Percentiles rank a stretch among this genome's conserved stretches.
Conservation (phyloP, 2,797 vertebrate genomes). For the Danionella dracula region DNA sequence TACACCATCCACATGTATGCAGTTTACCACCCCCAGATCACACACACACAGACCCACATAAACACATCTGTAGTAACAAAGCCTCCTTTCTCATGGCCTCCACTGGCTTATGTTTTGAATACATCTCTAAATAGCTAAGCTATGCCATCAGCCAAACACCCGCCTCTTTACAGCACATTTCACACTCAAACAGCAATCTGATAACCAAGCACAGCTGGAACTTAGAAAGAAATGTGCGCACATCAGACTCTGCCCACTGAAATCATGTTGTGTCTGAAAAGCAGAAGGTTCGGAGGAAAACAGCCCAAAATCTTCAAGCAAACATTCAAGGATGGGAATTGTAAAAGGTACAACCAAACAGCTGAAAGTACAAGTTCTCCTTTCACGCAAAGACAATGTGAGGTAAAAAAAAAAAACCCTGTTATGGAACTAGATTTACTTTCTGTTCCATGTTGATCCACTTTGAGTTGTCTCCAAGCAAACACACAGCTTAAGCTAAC, state of each 20-base stretch:
- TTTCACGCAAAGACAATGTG: background rate
- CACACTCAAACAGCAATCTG: conserved; percentile 18
- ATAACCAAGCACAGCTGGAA: conserved; percentile 18
- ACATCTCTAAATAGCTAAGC: conserved; percentile 7
- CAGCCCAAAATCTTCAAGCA: background rate
- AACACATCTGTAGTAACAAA: conserved; percentile 26
- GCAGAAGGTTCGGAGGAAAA: background rate
- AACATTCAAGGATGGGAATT: background rate
- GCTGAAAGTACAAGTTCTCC: background rate
- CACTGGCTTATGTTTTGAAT: background rate
- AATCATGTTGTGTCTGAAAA: conserved; percentile 13
- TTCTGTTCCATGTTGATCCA: conserved; percentile 30
- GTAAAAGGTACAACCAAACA: background rate
- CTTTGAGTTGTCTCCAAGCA: background rate
- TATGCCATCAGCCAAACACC: conserved; percentile 21
- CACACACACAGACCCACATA: conserved; percentile 7
- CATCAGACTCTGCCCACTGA: background rate
- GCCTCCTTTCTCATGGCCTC: conserved; percentile 6
- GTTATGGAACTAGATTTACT: conserved; percentile 23
- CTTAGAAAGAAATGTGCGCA: conserved; percentile 4
- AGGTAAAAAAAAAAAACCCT: background rate
- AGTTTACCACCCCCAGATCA: conserved; percentile 9
- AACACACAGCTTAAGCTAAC: background rate
- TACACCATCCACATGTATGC: conserved; percentile 17
- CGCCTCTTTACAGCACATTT: background rate